phyloP scores from a whole-genome alignment of 1,140 invertebrate genomes.

The Drosophila asahinai region DNA sequence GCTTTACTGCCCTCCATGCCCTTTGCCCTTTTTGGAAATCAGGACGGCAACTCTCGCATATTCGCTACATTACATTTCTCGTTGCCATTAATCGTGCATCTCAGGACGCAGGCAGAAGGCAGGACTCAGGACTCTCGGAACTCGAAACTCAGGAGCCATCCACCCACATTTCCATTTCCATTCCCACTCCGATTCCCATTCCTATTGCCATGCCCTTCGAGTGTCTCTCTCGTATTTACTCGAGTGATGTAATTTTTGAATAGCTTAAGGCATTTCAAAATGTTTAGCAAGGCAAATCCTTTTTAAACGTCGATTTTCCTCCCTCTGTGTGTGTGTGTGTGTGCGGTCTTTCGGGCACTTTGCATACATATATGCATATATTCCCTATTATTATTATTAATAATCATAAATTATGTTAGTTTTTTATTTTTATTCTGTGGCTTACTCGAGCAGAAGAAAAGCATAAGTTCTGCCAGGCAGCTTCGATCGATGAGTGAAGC shows the following conservation, averaged over 20 bases:
- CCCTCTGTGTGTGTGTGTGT: constrained; percentile 14
- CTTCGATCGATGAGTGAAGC: not conserved
- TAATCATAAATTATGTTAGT: constrained; percentile 68
- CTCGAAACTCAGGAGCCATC: constrained; percentile 1
- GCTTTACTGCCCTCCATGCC: constrained; percentile 22
- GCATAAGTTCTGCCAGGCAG: not conserved
- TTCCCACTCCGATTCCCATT: not conserved
- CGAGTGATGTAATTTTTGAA: constrained; percentile 83
- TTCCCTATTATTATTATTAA: constrained; percentile 71
- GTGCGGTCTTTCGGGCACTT: constrained; percentile 44
- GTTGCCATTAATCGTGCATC: constrained; percentile 78
- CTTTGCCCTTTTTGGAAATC: constrained; percentile 66
- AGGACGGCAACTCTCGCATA: constrained; percentile 76
- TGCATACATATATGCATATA: constrained; percentile 69
- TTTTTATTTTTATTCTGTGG: constrained; percentile 10
- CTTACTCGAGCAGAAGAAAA: constrained; percentile 5
- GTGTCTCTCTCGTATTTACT: constrained; percentile 71
- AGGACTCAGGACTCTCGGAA: constrained; percentile 17
- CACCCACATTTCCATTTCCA: constrained; percentile 6
- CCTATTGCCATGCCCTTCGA: constrained; percentile 9
- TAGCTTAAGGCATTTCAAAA: constrained; percentile 78
- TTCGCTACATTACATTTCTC: constrained; percentile 80
- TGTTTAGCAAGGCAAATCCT: constrained; percentile 81
- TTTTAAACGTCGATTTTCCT: constrained; percentile 75
- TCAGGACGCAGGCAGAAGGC: constrained; percentile 30